Evolutionary conservation across 2,113 vertebrate species (phyloP), one percentile per base, ranked within the genome.

Genomic region (Neopipo cinnamomea): DNA sequence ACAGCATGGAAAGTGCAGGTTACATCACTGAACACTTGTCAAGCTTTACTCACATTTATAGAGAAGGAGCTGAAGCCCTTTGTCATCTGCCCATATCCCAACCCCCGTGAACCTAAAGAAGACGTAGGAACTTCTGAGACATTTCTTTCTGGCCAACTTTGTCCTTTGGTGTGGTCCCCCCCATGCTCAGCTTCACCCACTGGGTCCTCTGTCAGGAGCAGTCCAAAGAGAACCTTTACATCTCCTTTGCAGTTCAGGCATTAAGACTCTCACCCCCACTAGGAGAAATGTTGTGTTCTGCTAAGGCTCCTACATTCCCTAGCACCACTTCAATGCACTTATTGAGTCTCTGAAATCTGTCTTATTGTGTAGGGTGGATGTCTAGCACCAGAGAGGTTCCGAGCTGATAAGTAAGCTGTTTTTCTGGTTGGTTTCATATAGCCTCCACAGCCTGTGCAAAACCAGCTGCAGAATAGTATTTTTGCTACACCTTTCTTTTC

Each of bases 181-280:
- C 31, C 23, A 8, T 4, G 12, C 25, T 59, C 39, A 68, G 3
- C 31, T 82, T 41, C 9, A 21, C 44, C 31, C 10, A 6, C 12
- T 23, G 42, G 12, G 8, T 72, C 17, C 33, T 50, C 2, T 14
- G 7, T 20, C 35, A 53, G 52, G 15, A 79, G 19, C 24, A 31
- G 14, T 14, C 25, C 31, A 42, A 85, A 53, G 28, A 70, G 68
- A 47, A 72, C 42, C 18, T 58, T 71, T 58, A 41, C 2, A 24
- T 25, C 61, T 66, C n/a, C 12, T 85, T n/a, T 75, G 41, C 13
- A n/a, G 17, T 35, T 67, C 39, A 42, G 23, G 7, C 6, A 30
- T 35, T 25, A 42, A 39, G 44, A 16, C 4, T 71, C 12, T 42
- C 0, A 0, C 4, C 12, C 27, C 7, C 1, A 4, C 8, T 14